phyloP scores from a whole-genome alignment of 2,797 vertebrate genomes.

The Oryzias dopingdopingensis region DNA sequence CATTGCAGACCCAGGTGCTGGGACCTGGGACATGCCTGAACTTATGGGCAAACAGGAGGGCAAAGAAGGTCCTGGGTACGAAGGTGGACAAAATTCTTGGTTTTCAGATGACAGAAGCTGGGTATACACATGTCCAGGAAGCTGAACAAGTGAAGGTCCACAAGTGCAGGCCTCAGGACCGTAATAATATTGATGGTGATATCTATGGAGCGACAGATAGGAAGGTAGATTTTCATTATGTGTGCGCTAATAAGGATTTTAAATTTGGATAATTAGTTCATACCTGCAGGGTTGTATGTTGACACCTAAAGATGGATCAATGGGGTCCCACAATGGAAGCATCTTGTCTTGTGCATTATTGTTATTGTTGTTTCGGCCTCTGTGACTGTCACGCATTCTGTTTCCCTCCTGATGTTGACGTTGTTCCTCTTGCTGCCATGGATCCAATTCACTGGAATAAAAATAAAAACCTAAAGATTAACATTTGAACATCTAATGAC shows the following conservation, averaged over 20 bases:
- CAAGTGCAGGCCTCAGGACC: conserved; percentile 16
- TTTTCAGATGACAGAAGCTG: conserved; percentile 34
- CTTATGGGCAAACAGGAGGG: conserved; percentile 14
- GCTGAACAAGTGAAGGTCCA: conserved; percentile 9
- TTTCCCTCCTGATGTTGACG: conserved; percentile 73
- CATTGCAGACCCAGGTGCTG: conserved; percentile 1
- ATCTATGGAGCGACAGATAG: conserved; percentile 53
- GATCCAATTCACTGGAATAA: conserved; percentile 74
- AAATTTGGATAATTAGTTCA: neutral
- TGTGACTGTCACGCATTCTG: conserved; percentile 72
- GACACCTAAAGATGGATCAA: conserved; percentile 55
- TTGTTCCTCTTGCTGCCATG: conserved; percentile 78
- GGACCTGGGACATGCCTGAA: conserved; percentile 8
- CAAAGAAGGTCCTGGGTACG: conserved; percentile 16
- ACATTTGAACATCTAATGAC: conserved; percentile 8
- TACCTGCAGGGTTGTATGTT: conserved; percentile 77
- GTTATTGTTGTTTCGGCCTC: conserved; percentile 82
- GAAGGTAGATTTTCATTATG: neutral
- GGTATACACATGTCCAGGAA: conserved; percentile 46
- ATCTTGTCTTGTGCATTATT: conserved; percentile 67
- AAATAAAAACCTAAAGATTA: neutral
- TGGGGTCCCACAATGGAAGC: conserved; percentile 31
- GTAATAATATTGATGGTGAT: conserved; percentile 43
- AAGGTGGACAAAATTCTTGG: conserved; percentile 7
- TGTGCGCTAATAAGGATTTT: neutral